Evolutionary conservation across 2,797 vertebrate genomes (phyloP), one percentile per base, ranked within the genome.

Genomic region (Gila robusta): DNA sequence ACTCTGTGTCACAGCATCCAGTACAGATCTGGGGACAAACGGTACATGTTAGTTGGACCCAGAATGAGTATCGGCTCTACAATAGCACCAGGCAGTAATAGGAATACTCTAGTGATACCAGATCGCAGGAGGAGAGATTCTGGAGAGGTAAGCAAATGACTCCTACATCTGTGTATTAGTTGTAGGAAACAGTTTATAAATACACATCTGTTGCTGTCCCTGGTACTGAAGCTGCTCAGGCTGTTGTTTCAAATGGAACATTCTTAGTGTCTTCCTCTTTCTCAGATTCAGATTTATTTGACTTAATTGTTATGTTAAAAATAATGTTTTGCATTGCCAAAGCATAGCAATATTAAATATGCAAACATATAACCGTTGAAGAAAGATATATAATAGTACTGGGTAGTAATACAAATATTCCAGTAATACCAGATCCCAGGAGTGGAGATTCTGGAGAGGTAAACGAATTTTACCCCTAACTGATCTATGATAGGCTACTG

Each of bases 21-120:
- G 59, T 91, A 91, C 86, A 89, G 86, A 88, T 87, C 90, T 39
- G 90, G 89, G 74, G 89, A 91, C 74, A 91, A 91, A 85, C 84
- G 86, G 5, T 91, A 89, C 84, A 90, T 91, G 89, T 80, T 91
- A 73, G 89, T 91, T 71, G 86, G 56, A 62, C 56, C 90, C 35
- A 89, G 90, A 88, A 90, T 88, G 84, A 91, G 89, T 86, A 72
- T 89, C 11, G 89, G 89, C 8, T 90, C 89, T 82, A 84, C 87
- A 70, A 47, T 89, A 82, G 82, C 67, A 1, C 44, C 86, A 0
- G 88, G 86, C 12, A 90, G 84, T 71, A 89, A 88, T 62, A 49
- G 79, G 1, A 91, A 90, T 28, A 89, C 89, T n/a, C 87, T 90
- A 32, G 78, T 90, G 19, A 39, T 89, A 19, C 67, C 86, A 47